Evolutionary conservation across 2,888 invertebrate species (phyloP), one percentile per base, ranked within the genome.

Genomic region (Lapara coniferarum): DNA sequence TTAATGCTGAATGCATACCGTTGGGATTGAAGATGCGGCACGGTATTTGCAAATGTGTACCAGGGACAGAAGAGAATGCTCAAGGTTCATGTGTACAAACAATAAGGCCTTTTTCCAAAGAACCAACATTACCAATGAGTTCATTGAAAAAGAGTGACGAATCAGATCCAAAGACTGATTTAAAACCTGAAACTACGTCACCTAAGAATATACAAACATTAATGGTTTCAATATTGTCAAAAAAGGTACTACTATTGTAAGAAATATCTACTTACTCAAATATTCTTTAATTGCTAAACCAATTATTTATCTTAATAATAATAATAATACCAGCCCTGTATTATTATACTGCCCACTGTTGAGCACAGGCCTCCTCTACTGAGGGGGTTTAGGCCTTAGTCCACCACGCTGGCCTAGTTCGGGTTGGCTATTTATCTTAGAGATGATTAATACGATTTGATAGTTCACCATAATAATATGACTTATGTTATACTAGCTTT

Each of bases 171-270:
- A 91, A 89, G 80, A 79, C 68, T 72, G 85, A 87, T 30, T 66
- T 77, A 0, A 90, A 89, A 80, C 73, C 77, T 72, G 89, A 94
- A 79, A 87, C 91, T 70, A 85, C 91, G 73, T 88, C 84, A 68
- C 93, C 88, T 56, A 94, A 89, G 80, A 94, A 95, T 51, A 89
- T 95, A 71, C 96, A 96, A 82, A 95, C 95, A 71, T 91, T 98
- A 71, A 95, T 95, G 25, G 97, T 98, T 0, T 96, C 96, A 13
- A 96, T 96, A 19, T 94, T 96, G 70, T 97, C 97, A 0, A 97
- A 97, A 88, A 95, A 96, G 86, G 96, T 98, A 85, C 75, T 66
- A 52, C 58, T 8, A 25, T 49, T 57, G 16, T 51, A 52, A 51
- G 44, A 66, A 58, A 46, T 0, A 53, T 55, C 16, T 51, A 44